Base-by-base conservation (phyloP, 2,113 vertebrate genomes). In the Carlito syrichta region DNA sequence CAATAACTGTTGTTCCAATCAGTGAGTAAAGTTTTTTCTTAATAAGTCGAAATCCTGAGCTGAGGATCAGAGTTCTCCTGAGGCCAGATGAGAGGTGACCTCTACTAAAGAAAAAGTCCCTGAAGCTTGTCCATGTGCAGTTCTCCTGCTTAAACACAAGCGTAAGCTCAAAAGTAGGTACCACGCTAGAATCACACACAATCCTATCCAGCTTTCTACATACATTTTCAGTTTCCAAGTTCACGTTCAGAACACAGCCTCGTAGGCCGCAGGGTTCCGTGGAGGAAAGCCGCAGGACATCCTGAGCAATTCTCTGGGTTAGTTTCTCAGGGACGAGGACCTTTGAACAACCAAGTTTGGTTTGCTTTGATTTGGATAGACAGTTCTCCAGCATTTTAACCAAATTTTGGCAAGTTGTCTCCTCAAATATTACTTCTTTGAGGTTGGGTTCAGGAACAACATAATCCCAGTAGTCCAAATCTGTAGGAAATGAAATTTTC, bases 91-190 rank as follows among this genome's bases (percentile, higher is more conserved):
- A 98, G 76, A 99, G 99, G 97, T 99, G 99, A 38, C 98, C 98
- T 35, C 98, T 98, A 38, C 99, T 98, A 52, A 99, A 98, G 81
- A 99, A 96, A 88, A 99, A 98, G 97, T 99, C 99, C 91, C 98
- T 96, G 9, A 99, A 98, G 96, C 99, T 99, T 48, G 98, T 98
- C 99, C 99, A 99, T 0, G 98, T 98, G 4, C 98, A 98, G 87
- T 97, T 97, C 25, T 99, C 99, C 98, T 99, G 99, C 97, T 99
- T 99, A 96, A 99, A 99, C 86, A 99, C 99, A 10, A 99, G 98
- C 0, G 99, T 99, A 88, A 99, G 98, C 97, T 99, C 99, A 56
- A 99, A 99, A 0, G 99, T 99, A 86, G 99, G 99, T 95, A 99
- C 99, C 85, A 99, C 98, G 0, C 98, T 98, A 79, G 99, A 95